These are phyloP conservation scores for Microcebus tavaratra DNA, from an alignment of 2,113 vertebrate species.

Conservation along the genomic window DNA sequence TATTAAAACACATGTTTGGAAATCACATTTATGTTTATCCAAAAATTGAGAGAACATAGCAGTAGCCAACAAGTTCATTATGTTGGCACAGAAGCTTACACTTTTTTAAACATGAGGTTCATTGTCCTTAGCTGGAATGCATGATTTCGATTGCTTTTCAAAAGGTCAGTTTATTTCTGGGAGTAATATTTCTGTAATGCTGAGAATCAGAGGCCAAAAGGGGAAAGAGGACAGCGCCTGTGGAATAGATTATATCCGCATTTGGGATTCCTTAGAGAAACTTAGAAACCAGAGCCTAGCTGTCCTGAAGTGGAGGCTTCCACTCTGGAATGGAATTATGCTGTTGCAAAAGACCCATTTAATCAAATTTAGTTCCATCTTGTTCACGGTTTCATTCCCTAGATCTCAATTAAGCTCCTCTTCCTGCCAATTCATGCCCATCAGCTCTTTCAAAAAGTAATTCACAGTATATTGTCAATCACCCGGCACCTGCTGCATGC, in stretches of 20 bases:
- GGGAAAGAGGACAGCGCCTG: constrained; percentile 35
- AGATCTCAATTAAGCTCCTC: not conserved
- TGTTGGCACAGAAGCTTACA: constrained; percentile 67
- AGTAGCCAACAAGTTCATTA: constrained; percentile 47
- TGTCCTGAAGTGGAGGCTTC: constrained; percentile 20
- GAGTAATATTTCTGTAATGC: constrained; percentile 73
- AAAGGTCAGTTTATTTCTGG: constrained; percentile 80
- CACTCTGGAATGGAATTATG: not conserved
- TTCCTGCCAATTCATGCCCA: not conserved
- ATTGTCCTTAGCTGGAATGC: constrained; percentile 76
- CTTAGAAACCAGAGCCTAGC: constrained; percentile 33
- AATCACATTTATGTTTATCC: constrained; percentile 64
- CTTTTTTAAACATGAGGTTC: constrained; percentile 69
- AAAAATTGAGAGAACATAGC: constrained; percentile 34
- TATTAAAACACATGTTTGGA: constrained; percentile 57
- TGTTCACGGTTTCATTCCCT: not conserved
- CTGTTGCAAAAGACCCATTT: constrained; percentile 39
- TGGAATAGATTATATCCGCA: constrained; percentile 68
- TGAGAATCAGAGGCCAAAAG: constrained; percentile 68
- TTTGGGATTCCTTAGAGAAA: constrained; percentile 35
- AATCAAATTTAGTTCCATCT: constrained; percentile 31
- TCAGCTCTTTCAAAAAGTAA: not conserved
- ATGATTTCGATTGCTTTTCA: constrained; percentile 62
- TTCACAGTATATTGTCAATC: not conserved
- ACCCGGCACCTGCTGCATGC: fast-evolving